Conservation (phyloP, 1,140 invertebrate species). For the Diorhabda carinulata region DNA sequence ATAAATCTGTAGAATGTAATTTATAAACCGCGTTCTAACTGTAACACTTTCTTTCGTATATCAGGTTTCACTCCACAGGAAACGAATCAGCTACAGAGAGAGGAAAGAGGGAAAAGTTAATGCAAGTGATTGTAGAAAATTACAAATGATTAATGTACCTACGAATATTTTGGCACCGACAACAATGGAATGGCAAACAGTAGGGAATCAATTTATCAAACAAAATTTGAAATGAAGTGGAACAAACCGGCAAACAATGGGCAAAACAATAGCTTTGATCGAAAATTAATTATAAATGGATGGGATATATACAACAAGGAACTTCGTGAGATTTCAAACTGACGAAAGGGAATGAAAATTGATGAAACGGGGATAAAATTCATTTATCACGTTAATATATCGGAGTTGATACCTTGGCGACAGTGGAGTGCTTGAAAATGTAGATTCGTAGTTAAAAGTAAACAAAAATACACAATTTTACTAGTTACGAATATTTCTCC, state of each 20-base stretch:
- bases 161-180: constrained; percentile 23
- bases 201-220: constrained; percentile 29
- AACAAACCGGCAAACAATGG: constrained; percentile 19
- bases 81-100: no score
- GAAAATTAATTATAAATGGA: constrained; percentile 19
- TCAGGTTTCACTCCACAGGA: no score
- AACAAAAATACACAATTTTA: no score
- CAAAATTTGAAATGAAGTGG: constrained; percentile 24
- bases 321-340: constrained; percentile 8
- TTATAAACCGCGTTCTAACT: no score
- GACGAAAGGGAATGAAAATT: constrained; percentile 19
- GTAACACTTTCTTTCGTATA: no score
- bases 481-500: no score
- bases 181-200: constrained; percentile 25
- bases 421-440: not conserved
- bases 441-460: not conserved
- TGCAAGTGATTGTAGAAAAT: constrained; percentile 18
- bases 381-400: constrained; percentile 7
- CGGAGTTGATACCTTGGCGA: not conserved
- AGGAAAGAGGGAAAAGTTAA: constrained; percentile 1
- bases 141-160: constrained; percentile 24
- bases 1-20: no score
- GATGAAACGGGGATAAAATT: constrained; percentile 9
- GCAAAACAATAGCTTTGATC: constrained; percentile 14
- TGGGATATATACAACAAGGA: not conserved